Percentiles rank a stretch among this genome's conserved stretches.
phyloP scores from a whole-genome alignment of 2,888 invertebrate species.

The Drosophila demipolita region DNA sequence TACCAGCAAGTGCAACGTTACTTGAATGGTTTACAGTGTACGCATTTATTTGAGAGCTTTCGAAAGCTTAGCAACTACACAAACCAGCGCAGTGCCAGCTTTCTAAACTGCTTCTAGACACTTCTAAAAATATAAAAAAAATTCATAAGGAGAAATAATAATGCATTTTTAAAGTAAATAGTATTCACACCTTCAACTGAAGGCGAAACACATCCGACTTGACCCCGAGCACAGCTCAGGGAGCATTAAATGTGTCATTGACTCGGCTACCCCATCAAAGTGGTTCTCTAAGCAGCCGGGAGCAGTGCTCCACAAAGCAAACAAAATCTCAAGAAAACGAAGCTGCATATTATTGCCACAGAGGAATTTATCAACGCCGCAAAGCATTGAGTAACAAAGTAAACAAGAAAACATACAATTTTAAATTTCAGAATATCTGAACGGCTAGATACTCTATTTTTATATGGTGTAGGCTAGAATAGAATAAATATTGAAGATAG shows the following conservation, averaged over 20 bases:
- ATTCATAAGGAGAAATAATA: background rate
- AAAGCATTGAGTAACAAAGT: background rate
- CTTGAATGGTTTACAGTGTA: conserved; percentile 11
- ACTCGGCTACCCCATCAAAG: background rate
- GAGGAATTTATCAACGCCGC: conserved; percentile 10
- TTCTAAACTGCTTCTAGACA: background rate
- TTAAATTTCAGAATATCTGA: background rate
- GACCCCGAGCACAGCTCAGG: background rate
- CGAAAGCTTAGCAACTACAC: conserved; percentile 30
- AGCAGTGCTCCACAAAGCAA: conserved; percentile 24
- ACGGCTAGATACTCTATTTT: background rate
- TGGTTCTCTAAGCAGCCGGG: conserved; percentile 14
- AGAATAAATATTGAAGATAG: background rate
- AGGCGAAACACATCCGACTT: background rate
- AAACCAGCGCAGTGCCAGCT: conserved; percentile 24
- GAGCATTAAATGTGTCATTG: conserved; percentile 11
- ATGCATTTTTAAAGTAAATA: background rate
- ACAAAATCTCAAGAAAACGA: conserved; percentile 19
- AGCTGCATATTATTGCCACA: conserved; percentile 20
- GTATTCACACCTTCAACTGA: background rate
- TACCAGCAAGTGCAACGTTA: background rate
- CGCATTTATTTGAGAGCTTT: conserved; percentile 21
- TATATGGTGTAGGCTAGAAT: background rate
- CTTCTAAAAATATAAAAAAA: background rate
- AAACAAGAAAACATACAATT: background rate